Conservation (phyloP, 2,113 vertebrate species). For the Hippocampus abdominalis region DNA sequence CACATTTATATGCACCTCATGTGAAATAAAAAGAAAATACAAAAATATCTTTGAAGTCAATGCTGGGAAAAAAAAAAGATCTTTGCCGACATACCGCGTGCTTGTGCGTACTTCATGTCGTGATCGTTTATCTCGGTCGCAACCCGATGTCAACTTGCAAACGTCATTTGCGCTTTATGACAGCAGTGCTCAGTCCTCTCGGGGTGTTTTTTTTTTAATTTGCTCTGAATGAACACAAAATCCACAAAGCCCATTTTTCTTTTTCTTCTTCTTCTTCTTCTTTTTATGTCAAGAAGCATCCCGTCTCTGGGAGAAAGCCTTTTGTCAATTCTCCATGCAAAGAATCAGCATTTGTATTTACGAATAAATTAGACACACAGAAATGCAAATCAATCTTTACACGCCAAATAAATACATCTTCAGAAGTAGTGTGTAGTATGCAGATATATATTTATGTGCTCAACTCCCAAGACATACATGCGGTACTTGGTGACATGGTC, state of each 20-base stretch:
- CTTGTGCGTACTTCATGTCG: too few species aligned
- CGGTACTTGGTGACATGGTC: conserved; percentile 40
- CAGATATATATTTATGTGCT: conserved; percentile 71
- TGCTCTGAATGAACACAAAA: conserved; percentile 47
- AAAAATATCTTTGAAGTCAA: too few species aligned
- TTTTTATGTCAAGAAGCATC: conserved; percentile 31
- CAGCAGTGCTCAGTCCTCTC: too few species aligned
- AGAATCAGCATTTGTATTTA: conserved; percentile 15
- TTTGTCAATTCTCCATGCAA: conserved; percentile 28
- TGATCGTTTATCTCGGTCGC: too few species aligned
- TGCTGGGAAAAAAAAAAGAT: too few species aligned
- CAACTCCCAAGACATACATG: conserved; percentile 70
- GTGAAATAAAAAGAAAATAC: too few species aligned
- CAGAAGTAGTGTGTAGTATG: conserved; percentile 63
- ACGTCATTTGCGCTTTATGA: too few species aligned
- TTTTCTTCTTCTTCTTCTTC: conserved; percentile 30
- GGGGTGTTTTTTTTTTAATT: not conserved
- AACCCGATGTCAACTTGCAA: too few species aligned
- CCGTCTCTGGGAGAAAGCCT: conserved; percentile 17
- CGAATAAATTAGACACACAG: conserved; percentile 53
- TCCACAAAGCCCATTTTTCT: conserved; percentile 47
- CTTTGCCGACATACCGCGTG: too few species aligned
- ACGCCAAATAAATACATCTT: conserved; percentile 75
- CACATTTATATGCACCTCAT: too few species aligned
- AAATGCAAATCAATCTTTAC: conserved; percentile 56